phyloP scores from a whole-genome alignment of 2,888 invertebrate species.

The Yponomeuta plumbellus region DNA sequence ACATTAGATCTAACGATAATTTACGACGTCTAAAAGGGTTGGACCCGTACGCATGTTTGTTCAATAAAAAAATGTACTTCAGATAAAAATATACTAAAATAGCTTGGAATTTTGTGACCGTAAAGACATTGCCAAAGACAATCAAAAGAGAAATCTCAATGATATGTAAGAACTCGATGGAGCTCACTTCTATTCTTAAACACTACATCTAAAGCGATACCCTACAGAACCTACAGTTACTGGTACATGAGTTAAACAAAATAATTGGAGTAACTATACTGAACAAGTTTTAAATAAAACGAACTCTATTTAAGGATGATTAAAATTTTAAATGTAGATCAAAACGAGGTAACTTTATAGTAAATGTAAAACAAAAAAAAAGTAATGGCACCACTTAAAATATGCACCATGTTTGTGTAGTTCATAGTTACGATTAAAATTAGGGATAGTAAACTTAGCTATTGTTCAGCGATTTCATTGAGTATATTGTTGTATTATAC shows the following conservation, averaged over 20 bases:
- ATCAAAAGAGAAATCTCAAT: slow-evolving; percentile 74
- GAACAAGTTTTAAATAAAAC: slow-evolving; percentile 20
- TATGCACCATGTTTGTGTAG: slow-evolving; percentile 49
- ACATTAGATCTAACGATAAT: slow-evolving; percentile 60
- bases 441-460: not conserved
- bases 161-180: slow-evolving; percentile 74
- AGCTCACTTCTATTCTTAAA: slow-evolving; percentile 65
- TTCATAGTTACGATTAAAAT: slow-evolving; percentile 9
- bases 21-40: slow-evolving; percentile 71
- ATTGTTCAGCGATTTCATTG: slow-evolving; percentile 12
- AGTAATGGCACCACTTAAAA: slow-evolving; percentile 64
- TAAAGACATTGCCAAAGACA: slow-evolving; percentile 48
- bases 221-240: slow-evolving; percentile 40
- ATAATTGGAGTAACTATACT: slow-evolving; percentile 3
- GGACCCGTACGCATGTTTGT: slow-evolving; percentile 73
- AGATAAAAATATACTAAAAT: slow-evolving; percentile 46
- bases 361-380: slow-evolving; percentile 66
- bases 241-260: slow-evolving; percentile 51
- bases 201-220: slow-evolving; percentile 70
- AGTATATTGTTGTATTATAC: slow-evolving; percentile 10
- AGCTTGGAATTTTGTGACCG: slow-evolving; percentile 54
- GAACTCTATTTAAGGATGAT: slow-evolving; percentile 7
- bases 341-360: slow-evolving; percentile 52
- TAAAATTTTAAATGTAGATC: slow-evolving; percentile 18
- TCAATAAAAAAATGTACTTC: slow-evolving; percentile 49